phyloP scores from a whole-genome alignment of 2,888 invertebrate genomes.

The Vandiemenella viatica region DNA sequence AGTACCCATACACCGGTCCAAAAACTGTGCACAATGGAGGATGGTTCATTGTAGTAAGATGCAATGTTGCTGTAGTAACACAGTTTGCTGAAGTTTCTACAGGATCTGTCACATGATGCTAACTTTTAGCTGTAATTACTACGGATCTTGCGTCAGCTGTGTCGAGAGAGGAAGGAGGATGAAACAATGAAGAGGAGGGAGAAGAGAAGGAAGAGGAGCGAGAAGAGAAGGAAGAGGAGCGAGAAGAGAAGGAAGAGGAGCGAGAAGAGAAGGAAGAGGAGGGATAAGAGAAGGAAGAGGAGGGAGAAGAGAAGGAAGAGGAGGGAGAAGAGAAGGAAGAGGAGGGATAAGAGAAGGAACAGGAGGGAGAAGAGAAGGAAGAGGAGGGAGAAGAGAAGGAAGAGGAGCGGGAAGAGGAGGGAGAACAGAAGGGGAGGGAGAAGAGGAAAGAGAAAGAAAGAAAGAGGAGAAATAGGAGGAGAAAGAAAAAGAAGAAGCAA shows the following conservation, averaged over 20 bases:
- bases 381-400: not conserved
- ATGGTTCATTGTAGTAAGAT: too few relatives aligned
- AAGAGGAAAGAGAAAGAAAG: not conserved
- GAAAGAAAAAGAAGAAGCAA: not conserved
- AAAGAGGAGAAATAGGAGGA: not conserved
- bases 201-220: not conserved
- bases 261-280: not conserved
- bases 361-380: not conserved
- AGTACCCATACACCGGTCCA: too few relatives aligned
- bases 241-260: not conserved
- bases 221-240: not conserved
- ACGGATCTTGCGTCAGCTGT: too few relatives aligned
- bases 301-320: not conserved
- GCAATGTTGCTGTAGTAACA: too few relatives aligned
- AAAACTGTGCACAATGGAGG: too few relatives aligned
- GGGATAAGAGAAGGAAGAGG: not conserved
- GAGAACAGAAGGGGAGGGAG: not conserved
- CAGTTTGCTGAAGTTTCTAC: too few relatives aligned
- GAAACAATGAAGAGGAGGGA: not conserved
- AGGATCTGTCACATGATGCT: too few relatives aligned
- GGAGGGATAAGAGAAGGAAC: not conserved
- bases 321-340: not conserved
- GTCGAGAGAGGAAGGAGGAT: not conserved
- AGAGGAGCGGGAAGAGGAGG: not conserved
- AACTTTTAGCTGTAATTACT: too few relatives aligned